Base-by-base conservation (phyloP, 2,888 invertebrate species). In the Limenitis camilla region DNA sequence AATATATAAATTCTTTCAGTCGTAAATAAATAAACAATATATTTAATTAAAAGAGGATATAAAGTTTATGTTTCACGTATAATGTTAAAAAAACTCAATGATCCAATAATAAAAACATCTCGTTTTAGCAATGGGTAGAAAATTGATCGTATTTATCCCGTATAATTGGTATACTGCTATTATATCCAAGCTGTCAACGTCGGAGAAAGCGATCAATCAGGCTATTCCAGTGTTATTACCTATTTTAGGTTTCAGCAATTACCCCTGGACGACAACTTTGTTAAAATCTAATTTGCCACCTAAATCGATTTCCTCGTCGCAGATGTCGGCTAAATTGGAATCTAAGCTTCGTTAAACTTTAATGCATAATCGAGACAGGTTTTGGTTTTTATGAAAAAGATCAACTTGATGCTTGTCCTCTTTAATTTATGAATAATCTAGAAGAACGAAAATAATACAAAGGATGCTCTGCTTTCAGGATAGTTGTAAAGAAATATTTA, bases 251-350 rank as follows among this genome's bases (percentile, higher is more conserved):
- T 55, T 61, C 52, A 56, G 56, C 58, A 66, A 73, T 72, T 72
- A 69, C 70, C 65, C 63, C 56, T 61, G 61, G 59, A 69, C 55
- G 50, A 60, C 66, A 69, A 67, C 69, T 71, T 67, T 68, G 68
- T 72, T 71, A 67, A 68, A 67, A 69, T 64, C 67, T 71, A 75
- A 77, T 79, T 73, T 73, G 65, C 61, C 61, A 54, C 62, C 60
- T 67, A 71, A 71, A 69, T 71, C 63, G 64, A 68, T 69, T 58
- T 49, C 48, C 35, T 31, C 46, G 59, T 49, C 41, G 52, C 45
- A 46, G 58, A 57, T 52, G 56, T 56, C 52, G 31, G 56, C 55
- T 43, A 52, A 51, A 54, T 54, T 52, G 57, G 45, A 41, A 41
- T 39, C 32, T 35, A 45, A 41, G 27, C 41, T 46, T 41, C 38